Evolutionary conservation across 2,113 vertebrate genomes (phyloP), one percentile per base, ranked within the genome.

Genomic region (Sebastes fasciatus): DNA sequence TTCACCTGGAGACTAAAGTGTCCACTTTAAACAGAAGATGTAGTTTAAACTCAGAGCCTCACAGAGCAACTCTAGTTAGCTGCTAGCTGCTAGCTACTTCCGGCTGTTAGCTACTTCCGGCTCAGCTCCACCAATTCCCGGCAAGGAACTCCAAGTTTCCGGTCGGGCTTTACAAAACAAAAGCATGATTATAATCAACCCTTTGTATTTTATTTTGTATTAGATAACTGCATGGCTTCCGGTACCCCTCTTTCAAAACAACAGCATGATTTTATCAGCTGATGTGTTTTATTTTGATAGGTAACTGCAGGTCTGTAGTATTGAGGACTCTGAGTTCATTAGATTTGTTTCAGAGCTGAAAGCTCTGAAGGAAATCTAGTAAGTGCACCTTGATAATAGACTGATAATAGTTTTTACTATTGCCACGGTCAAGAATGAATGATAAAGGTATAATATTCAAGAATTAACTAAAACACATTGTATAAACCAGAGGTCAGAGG

Each of bases 131-230:
- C 11, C 8, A 52, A n/a, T 45, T 17, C 4, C 8, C 10, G 12
- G 21, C 43, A 11, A 26, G 2, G 23, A 17, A n/a, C 21, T 10
- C 6, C 9, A 1, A 1, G 17, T 26, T 86, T 91, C 92, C 91
- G 86, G 80, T 67, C 9, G 0, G 2, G 19, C 4, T 62, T 79
- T 85, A 75, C 84, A 91, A 79, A 85, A 74, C 2, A 78, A 79
- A 72, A 76, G 85, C 45, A 61, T 2, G 19, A 10, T 4, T 34
- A 64, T 5, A 11, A 26, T 13, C 14, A n/a, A 2, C 2, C 26
- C 26, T 26, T 26, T 0, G 42, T 5, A 3, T 51, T 70, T 73
- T 65, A 71, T 76, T 83, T 70, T 57, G 19, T 26, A 26, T 51
- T 0, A 58, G 19, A 8, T 60, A 26, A 10, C 8, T 4, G 4